These are phyloP conservation scores for Xestia c-nigrum DNA, from an alignment of 2,888 invertebrate genomes.

Conservation along the genomic window DNA sequence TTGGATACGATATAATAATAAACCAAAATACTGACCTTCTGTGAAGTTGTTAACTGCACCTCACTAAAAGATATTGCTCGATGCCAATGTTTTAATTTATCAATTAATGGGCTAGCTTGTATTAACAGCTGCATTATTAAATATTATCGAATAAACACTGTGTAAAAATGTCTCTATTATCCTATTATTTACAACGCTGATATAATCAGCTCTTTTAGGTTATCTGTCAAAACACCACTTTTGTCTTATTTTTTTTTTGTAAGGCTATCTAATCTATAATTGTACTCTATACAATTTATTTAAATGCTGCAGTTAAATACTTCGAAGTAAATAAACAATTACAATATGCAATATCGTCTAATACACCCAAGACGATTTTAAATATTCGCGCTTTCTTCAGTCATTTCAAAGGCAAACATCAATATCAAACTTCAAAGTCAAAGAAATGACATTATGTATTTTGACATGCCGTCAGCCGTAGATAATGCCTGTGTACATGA, in stretches of 20 bases:
- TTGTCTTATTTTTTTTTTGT: constrained; percentile 21
- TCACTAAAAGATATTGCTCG: constrained; percentile 85
- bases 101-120: constrained; percentile 90
- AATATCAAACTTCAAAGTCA: constrained; percentile 37
- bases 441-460: constrained; percentile 13
- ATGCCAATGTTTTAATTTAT: constrained; percentile 89
- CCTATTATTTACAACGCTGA: constrained; percentile 71
- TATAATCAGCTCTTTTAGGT: constrained; percentile 69
- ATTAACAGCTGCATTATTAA: constrained; percentile 87
- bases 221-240: constrained; percentile 69
- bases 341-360: not conserved
- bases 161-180: constrained; percentile 31
- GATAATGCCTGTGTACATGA: not conserved
- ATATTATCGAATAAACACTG: constrained; percentile 30
- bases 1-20: constrained; percentile 15
- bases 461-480: not conserved
- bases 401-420: constrained; percentile 48
- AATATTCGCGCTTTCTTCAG: constrained; percentile 64
- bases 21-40: constrained; percentile 90
- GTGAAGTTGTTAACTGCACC: constrained; percentile 92
- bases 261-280: constrained; percentile 14
- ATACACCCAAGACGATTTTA: constrained; percentile 44
- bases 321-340: constrained; percentile 10
- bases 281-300: constrained; percentile 4
- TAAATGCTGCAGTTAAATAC: constrained; percentile 10